Conservation (phyloP, 2,113 vertebrate genomes). For the Piaya cayana region DNA sequence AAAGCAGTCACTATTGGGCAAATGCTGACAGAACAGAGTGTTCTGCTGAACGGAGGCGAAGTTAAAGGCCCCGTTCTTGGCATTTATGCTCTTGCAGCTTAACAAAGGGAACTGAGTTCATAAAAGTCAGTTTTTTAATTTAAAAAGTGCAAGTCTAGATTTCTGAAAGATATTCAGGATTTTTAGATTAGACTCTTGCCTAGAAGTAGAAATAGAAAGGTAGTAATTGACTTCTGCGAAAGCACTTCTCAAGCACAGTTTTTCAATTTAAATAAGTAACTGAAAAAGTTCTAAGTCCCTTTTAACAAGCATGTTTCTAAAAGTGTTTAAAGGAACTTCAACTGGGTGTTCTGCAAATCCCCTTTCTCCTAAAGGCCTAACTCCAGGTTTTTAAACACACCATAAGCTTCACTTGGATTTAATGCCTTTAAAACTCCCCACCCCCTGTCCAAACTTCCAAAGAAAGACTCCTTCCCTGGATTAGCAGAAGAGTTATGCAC, state of each 20-base stretch:
- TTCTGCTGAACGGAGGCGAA: neutral
- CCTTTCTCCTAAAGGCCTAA: neutral
- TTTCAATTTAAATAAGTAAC: neutral
- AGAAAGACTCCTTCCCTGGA: neutral
- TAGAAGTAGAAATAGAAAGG: neutral
- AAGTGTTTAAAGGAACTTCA: neutral
- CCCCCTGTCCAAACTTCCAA: neutral
- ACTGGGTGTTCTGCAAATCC: neutral
- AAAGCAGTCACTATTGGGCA: neutral
- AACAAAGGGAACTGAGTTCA: neutral
- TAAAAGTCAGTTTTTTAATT: neutral
- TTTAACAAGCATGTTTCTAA: neutral
- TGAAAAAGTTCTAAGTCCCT: too few species aligned
- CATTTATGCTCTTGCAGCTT: neutral
- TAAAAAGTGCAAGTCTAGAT: neutral
- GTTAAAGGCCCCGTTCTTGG: neutral
- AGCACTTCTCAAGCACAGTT: neutral
- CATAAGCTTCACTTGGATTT: neutral
- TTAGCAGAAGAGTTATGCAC: neutral
- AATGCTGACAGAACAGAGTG: neutral
- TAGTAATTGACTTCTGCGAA: neutral
- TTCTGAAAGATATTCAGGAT: neutral
- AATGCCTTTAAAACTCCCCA: neutral
- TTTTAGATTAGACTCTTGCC: neutral
- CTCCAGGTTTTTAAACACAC: neutral